Evolutionary conservation across 1,140 invertebrate genomes (phyloP).

Genomic region (Planococcus citri): DNA sequence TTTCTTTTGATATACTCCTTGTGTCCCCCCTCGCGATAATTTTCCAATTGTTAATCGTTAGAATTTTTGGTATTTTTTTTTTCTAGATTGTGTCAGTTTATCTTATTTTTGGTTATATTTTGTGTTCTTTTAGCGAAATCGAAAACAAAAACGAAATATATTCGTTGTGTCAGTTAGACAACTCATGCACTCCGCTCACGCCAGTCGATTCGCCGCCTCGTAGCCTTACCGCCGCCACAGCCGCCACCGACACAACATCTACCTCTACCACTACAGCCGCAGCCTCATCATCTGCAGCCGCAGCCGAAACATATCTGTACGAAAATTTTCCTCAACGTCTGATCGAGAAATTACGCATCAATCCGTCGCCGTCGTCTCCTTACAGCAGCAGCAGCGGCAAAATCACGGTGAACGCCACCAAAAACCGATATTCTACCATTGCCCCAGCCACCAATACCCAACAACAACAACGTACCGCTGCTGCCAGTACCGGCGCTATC

Average conservation of each 20-base stretch:
- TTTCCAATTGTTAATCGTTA: no score
- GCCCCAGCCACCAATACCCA: no score
- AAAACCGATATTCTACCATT: background rate
- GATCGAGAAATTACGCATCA: background rate
- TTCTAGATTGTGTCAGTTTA: background rate
- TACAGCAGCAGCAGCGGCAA: background rate
- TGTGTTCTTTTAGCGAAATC: slow-evolving; percentile 56
- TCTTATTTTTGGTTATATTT: background rate
- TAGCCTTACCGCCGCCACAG: background rate
- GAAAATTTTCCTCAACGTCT: slow-evolving; percentile 5
- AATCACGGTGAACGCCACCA: background rate
- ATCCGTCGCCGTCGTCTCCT: background rate
- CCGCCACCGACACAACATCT: slow-evolving; percentile 5
- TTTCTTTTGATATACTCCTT: no score
- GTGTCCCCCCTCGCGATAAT: no score
- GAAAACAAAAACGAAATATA: slow-evolving; percentile 76
- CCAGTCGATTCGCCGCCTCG: background rate
- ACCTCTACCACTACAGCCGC: background rate
- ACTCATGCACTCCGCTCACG: background rate
- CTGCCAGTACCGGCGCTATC: no score
- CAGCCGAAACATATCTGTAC: slow-evolving; percentile 1
- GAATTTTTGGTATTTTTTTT: background rate
- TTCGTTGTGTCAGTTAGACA: slow-evolving; percentile 52
- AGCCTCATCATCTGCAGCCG: slow-evolving; percentile 6
- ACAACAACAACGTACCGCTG: background rate